phyloP scores from a whole-genome alignment of 2,888 invertebrate species.

The Volucella zonaria region DNA sequence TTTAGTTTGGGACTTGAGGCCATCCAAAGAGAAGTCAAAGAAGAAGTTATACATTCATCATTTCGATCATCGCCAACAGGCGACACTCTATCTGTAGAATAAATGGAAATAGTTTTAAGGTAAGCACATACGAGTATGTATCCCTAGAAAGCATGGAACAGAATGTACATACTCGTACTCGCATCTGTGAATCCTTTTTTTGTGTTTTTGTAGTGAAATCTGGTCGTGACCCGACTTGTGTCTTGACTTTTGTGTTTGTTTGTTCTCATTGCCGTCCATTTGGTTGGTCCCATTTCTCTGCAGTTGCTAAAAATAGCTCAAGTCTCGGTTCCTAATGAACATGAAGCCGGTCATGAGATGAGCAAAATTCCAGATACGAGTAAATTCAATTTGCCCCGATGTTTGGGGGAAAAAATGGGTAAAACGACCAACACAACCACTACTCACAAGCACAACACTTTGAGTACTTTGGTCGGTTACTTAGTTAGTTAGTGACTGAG shows the following conservation, averaged over 20 bases:
- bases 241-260: slow-evolving; percentile 10
- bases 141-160: too few species aligned
- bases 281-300: slow-evolving; percentile 16
- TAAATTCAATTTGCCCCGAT: slow-evolving; percentile 57
- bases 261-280: background rate
- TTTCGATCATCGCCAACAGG: slow-evolving; percentile 83
- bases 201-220: background rate
- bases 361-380: slow-evolving; percentile 50
- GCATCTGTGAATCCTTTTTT: background rate
- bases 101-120: slow-evolving; percentile 59
- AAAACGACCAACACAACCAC: slow-evolving; percentile 31
- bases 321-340: slow-evolving; percentile 43
- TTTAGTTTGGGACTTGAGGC: slow-evolving; percentile 90
- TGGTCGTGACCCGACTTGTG: slow-evolving; percentile 37
- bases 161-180: background rate
- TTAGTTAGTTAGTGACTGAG: slow-evolving; percentile 21
- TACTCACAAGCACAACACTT: background rate
- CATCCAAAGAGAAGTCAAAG: slow-evolving; percentile 83
- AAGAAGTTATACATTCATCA: slow-evolving; percentile 83
- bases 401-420: slow-evolving; percentile 54
- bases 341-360: slow-evolving; percentile 34
- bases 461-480: slow-evolving; percentile 6
- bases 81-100: slow-evolving; percentile 82
- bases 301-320: slow-evolving; percentile 55
- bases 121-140: slow-evolving; percentile 29